Evolutionary conservation across 1,140 invertebrate genomes (phyloP).

Genomic region (Sipha flava): DNA sequence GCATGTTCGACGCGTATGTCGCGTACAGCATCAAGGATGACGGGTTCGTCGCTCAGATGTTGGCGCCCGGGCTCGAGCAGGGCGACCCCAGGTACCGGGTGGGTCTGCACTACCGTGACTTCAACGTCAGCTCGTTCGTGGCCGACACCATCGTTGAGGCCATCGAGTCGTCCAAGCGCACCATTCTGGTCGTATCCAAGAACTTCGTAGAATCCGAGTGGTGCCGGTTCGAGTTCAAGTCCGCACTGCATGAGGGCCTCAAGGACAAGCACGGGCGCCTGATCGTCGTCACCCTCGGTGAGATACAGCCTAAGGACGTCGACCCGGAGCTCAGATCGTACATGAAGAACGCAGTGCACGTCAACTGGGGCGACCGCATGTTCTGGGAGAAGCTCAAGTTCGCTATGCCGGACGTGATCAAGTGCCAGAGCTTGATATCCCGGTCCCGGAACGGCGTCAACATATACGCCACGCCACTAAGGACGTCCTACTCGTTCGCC

Average conservation of each 20-base stretch:
- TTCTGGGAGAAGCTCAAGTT: constrained; percentile 92
- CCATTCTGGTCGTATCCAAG: constrained; percentile 81
- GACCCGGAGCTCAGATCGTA: constrained; percentile 82
- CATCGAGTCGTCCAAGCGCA: constrained; percentile 78
- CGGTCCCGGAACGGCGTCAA: constrained; percentile 52
- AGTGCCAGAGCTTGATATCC: constrained; percentile 75
- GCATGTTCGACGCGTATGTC: constrained; percentile 82
- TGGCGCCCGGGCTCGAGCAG: constrained; percentile 69
- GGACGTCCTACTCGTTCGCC: neutral
- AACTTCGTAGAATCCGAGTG: constrained; percentile 91
- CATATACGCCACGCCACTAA: constrained; percentile 30
- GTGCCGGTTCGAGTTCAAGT: constrained; percentile 87
- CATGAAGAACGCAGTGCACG: constrained; percentile 73
- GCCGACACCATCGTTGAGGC: constrained; percentile 83
- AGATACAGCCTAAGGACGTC: constrained; percentile 71
- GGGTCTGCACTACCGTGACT: constrained; percentile 77
- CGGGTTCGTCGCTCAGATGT: constrained; percentile 73
- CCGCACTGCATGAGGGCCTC: constrained; percentile 80
- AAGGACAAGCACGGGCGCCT: constrained; percentile 63
- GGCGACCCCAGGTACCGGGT: constrained; percentile 58
- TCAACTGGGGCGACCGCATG: constrained; percentile 84
- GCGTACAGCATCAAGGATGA: constrained; percentile 86
- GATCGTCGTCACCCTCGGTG: constrained; percentile 77
- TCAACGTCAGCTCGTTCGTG: constrained; percentile 72
- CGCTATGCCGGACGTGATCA: constrained; percentile 71